phyloP scores from a whole-genome alignment of 2,113 vertebrate genomes.

The Psittacus erithacus region DNA sequence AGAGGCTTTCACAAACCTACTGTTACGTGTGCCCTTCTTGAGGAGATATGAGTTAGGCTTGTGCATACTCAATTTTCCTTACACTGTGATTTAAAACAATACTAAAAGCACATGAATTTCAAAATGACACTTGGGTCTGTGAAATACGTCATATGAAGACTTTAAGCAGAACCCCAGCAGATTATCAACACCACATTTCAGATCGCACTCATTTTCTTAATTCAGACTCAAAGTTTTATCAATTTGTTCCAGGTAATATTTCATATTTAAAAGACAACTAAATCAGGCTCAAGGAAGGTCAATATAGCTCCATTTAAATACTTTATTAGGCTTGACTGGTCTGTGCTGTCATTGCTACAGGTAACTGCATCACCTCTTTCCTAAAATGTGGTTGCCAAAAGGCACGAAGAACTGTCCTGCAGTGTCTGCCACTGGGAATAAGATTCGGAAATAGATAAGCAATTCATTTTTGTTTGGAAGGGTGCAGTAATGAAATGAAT shows the following conservation, averaged over 20 bases:
- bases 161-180: background rate
- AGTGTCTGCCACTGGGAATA: background rate
- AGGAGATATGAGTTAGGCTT: fast-evolving
- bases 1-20: background rate
- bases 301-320: background rate
- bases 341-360: background rate
- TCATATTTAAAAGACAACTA: background rate
- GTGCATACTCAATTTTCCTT: background rate
- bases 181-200: background rate
- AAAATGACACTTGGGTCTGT: background rate
- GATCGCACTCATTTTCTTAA: background rate
- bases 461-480: background rate
- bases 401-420: background rate
- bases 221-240: background rate
- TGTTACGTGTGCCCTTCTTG: fast-evolving
- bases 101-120: background rate
- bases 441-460: background rate
- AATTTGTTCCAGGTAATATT: background rate
- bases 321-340: background rate
- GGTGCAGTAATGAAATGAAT: background rate
- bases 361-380: background rate
- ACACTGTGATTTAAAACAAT: background rate
- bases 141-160: background rate
- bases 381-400: background rate
- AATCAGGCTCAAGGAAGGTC: background rate